These are phyloP conservation scores for Mormyrops boulengeri DNA, from an alignment of 2,797 vertebrate species.

Conservation along the genomic window DNA sequence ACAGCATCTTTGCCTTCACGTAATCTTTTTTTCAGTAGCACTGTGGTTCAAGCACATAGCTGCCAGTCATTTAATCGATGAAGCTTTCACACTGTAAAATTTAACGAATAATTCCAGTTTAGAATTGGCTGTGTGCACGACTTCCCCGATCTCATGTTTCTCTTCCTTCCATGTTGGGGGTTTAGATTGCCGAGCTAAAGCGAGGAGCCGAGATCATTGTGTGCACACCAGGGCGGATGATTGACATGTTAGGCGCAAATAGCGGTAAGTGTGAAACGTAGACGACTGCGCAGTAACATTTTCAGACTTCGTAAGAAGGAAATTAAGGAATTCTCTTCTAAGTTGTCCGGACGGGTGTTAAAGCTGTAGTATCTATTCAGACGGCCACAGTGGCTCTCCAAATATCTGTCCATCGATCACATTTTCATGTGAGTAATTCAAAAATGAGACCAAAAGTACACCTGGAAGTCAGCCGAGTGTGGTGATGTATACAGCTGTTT, in stretches of 20 bases:
- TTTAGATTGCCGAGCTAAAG: slow-evolving; percentile 96
- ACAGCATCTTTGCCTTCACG: background rate
- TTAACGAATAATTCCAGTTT: background rate
- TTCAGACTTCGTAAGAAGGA: background rate
- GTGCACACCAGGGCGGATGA: slow-evolving; percentile 97
- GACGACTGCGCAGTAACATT: background rate
- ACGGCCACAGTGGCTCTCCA: background rate
- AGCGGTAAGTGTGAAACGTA: slow-evolving; percentile 74
- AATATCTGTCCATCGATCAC: background rate
- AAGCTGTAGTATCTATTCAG: slow-evolving; percentile 22
- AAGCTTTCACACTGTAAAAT: background rate
- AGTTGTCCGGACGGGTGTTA: slow-evolving; percentile 7
- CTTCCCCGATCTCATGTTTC: background rate
- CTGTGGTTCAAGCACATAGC: background rate
- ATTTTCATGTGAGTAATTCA: background rate
- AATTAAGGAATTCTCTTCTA: background rate
- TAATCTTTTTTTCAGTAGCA: background rate
- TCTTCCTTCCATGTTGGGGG: background rate
- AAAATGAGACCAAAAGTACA: background rate
- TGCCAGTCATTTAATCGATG: background rate
- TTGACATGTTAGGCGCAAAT: slow-evolving; percentile 98
- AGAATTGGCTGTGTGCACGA: background rate
- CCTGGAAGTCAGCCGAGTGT: background rate
- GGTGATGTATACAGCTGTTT: background rate
- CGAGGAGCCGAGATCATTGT: slow-evolving; percentile 98